Percentiles rank a stretch among this genome's conserved stretches.
Evolutionary conservation across 2,888 invertebrate genomes (phyloP).

Genomic region (Synergus japonicus): DNA sequence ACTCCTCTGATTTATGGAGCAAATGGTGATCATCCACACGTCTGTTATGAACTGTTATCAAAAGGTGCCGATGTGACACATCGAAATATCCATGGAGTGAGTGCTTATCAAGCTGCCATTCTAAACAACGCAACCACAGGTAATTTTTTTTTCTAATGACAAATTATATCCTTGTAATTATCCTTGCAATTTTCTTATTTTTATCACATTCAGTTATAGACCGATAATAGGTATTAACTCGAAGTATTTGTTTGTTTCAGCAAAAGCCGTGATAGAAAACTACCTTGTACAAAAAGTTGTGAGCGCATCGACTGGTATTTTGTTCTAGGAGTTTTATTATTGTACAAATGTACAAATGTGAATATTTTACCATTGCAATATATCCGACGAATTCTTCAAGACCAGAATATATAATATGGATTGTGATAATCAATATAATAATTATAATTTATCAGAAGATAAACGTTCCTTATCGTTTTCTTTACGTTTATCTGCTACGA

Average conservation of each 20-base stretch:
- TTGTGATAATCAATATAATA: too few relatives aligned
- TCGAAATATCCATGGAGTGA: slow-evolving; percentile 89
- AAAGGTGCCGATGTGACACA: slow-evolving; percentile 89
- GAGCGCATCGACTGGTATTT: slow-evolving; percentile 63
- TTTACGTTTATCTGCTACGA: too few relatives aligned
- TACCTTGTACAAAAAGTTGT: slow-evolving; percentile 80
- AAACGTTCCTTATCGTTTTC: too few relatives aligned
- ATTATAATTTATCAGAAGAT: too few relatives aligned
- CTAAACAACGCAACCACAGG: slow-evolving; percentile 79
- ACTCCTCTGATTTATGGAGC: slow-evolving; percentile 95
- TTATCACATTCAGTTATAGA: background rate
- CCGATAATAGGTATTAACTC: slow-evolving; percentile 9
- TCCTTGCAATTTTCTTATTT: too few relatives aligned
- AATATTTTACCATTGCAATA: background rate
- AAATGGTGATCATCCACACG: slow-evolving; percentile 92
- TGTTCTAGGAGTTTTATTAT: slow-evolving; percentile 52
- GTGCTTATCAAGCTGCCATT: slow-evolving; percentile 90
- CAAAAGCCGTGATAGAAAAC: slow-evolving; percentile 89
- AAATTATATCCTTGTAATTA: background rate
- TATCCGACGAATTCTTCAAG: background rate
- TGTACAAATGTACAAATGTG: slow-evolving; percentile 1
- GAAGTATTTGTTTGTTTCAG: slow-evolving; percentile 78
- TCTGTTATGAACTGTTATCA: slow-evolving; percentile 90
- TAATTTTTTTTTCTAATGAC: slow-evolving; percentile 46
- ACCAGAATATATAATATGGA: too few relatives aligned